Evolutionary conservation across 2,113 vertebrate genomes (phyloP).

Genomic region (Thermophis baileyi): DNA sequence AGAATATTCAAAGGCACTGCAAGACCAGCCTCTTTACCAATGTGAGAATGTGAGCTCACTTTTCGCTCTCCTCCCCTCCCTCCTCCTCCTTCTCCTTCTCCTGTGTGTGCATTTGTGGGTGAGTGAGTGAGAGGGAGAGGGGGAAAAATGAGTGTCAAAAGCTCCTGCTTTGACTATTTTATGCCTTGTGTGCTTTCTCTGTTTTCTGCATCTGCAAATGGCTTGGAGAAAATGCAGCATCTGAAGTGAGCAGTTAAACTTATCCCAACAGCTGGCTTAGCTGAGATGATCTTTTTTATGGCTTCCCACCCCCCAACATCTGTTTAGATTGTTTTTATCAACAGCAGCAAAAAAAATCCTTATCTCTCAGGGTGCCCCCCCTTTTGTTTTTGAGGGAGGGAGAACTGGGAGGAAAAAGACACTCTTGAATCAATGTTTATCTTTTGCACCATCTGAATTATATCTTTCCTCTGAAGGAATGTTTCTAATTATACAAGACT

Average conservation of each 20-base stretch:
- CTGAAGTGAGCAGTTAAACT: constrained; percentile 51
- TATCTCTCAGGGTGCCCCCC: neutral
- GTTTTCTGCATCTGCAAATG: constrained; percentile 53
- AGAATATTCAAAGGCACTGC: constrained; percentile 72
- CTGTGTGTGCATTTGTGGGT: neutral
- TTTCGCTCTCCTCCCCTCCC: constrained; percentile 66
- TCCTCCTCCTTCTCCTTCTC: constrained; percentile 60
- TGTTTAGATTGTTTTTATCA: constrained; percentile 41
- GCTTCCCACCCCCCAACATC: neutral
- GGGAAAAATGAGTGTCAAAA: constrained; percentile 1
- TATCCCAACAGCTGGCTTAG: constrained; percentile 18
- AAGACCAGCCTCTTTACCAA: constrained; percentile 69
- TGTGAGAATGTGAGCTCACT: constrained; percentile 79
- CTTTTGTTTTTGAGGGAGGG: neutral
- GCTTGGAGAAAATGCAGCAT: constrained; percentile 40
- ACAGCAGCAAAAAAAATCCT: constrained; percentile 21
- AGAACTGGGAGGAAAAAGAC: constrained; percentile 9
- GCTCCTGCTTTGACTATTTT: constrained; percentile 5
- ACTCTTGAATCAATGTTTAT: constrained; percentile 5
- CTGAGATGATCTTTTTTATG: neutral
- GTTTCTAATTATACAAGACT: neutral
- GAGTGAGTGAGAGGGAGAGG: neutral
- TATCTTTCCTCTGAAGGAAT: accelerated
- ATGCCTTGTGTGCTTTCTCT: constrained; percentile 14
- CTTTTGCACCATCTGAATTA: neutral